These are phyloP conservation scores for Anorthoa munda DNA, from an alignment of 2,888 invertebrate genomes.

Conservation along the genomic window DNA sequence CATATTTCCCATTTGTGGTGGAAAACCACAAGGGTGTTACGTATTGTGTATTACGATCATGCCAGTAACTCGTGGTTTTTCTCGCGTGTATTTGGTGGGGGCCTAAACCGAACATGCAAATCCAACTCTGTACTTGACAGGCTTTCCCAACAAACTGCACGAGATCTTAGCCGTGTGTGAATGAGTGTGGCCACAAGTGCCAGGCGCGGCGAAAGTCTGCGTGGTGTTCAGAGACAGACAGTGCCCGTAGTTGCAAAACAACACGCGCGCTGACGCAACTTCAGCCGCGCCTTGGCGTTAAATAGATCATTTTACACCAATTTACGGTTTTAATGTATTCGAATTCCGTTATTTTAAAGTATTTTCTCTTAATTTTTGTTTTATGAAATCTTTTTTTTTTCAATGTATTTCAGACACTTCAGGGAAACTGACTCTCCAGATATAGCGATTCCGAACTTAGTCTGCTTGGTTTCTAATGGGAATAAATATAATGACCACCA, in stretches of 20 bases:
- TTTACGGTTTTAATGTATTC: neutral
- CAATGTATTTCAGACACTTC: neutral
- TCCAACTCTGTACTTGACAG: neutral
- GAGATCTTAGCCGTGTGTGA: neutral
- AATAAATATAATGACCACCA: too few species aligned
- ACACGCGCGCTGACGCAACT: conserved; percentile 30
- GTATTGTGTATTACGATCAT: neutral
- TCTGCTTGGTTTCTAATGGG: too few species aligned
- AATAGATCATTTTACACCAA: neutral
- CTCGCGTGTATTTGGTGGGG: too few species aligned
- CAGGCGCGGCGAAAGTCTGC: conserved; percentile 30
- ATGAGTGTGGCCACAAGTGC: conserved; percentile 24
- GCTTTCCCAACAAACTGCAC: neutral
- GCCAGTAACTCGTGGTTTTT: too few species aligned
- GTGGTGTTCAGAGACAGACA: neutral
- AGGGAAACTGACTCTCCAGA: neutral
- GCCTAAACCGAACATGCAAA: neutral
- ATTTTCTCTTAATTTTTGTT: too few species aligned
- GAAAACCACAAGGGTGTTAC: neutral
- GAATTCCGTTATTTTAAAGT: too few species aligned
- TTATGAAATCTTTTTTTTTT: too few species aligned
- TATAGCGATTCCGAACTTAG: too few species aligned
- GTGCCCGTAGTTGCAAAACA: conserved; percentile 17
- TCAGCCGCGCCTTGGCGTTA: neutral
- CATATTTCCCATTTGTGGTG: neutral